Evolutionary conservation across 2,113 vertebrate genomes (phyloP), one percentile per base, ranked within the genome.

Genomic region (Coryphaenoides rupestris): DNA sequence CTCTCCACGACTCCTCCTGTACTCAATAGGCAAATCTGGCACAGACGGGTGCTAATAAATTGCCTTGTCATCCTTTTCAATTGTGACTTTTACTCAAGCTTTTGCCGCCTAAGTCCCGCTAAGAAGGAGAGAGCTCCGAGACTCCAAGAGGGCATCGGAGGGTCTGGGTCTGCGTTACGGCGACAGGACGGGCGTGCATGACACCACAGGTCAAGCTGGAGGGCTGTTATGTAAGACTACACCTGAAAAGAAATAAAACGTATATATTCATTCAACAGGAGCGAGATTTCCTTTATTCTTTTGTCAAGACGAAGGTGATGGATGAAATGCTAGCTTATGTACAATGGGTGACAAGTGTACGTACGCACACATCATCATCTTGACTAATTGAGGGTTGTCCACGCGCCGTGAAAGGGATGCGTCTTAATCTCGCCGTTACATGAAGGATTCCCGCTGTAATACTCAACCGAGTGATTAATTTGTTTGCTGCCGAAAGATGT

Each of bases 1-100:
- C 71, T 60, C 74, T 75, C 66, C 13, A 12, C 7, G 33, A 40
- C 23, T 17, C 7, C 14, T 21, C 56, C 5, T 77, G 46, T 65
- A 73, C 64, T 82, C 77, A 85, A 83, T 69, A 80, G 76, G 75
- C 70, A 77, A 81, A 85, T 84, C 76, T 81, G 67, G 70, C 75
- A 73, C 24, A 19, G 58, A 68, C 9, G 24, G 66, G 68, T 73
- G 75, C 72, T 55, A 70, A 54, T 78, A 74, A 83, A 83, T 80
- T 81, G 76, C 76, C 57, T 70, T 71, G 85, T 78, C 76, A 83
- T 72, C 65, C 81, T 78, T 79, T 79, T 64, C 45, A 76, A 69
- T 80, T 74, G 66, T 23, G 17, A 45, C 56, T 75, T 80, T 68
- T 55, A 77, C 17, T 49, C 70, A 46, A 55, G 62, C 67, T 59